These are phyloP conservation scores for Cydia pomonella DNA, from an alignment of 1,140 invertebrate genomes.

Conservation along the genomic window DNA sequence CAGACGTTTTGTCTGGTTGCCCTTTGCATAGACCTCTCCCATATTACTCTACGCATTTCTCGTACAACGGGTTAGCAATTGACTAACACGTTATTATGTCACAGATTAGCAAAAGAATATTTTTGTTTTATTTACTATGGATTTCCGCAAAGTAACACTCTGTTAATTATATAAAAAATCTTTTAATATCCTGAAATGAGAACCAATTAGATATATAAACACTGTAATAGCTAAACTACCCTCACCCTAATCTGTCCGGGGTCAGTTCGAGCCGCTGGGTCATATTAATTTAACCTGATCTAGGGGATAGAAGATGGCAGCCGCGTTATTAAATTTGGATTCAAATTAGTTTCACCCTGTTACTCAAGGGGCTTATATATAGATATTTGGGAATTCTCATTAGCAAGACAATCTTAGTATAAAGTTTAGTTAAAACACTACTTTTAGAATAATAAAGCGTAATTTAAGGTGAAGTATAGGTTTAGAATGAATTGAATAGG, in stretches of 20 bases:
- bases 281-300: conserved; percentile 26
- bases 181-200: neutral
- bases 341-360: conserved; percentile 6
- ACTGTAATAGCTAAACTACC: neutral
- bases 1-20: too few species aligned
- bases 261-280: conserved; percentile 19
- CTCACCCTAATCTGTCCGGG: neutral
- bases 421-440: neutral
- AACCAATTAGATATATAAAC: neutral
- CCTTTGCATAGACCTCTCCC: too few species aligned
- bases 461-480: too few species aligned
- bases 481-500: too few species aligned
- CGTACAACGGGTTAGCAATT: too few species aligned
- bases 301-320: conserved; percentile 8
- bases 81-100: too few species aligned
- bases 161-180: too few species aligned
- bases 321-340: conserved; percentile 17
- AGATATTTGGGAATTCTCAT: neutral
- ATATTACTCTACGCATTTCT: too few species aligned
- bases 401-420: neutral
- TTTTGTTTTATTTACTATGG: too few species aligned
- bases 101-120: too few species aligned
- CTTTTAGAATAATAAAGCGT: too few species aligned
- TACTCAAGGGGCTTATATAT: neutral
- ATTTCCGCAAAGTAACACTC: too few species aligned